Percentiles rank a stretch among this genome's conserved stretches.
Evolutionary conservation across 1,140 invertebrate genomes (phyloP).

Genomic region (Musca domestica): DNA sequence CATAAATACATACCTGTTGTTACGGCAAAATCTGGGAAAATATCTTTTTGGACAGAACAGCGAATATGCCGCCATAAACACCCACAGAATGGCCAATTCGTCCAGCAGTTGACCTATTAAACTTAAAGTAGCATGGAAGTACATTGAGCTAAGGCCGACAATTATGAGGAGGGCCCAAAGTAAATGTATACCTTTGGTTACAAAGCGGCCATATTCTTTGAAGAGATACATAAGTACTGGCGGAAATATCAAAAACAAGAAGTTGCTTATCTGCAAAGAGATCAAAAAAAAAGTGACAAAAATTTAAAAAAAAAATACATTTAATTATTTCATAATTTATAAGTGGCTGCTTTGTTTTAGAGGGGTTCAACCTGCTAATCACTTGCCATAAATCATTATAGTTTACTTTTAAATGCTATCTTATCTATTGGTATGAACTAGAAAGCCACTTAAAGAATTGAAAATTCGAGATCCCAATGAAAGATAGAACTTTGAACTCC

Average conservation of each 20-base stretch:
- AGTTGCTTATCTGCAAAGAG: slow-evolving; percentile 70
- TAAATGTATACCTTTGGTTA: slow-evolving; percentile 73
- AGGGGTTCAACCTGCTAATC: no score
- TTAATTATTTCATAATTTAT: neutral
- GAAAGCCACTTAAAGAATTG: no score
- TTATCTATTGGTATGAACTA: no score
- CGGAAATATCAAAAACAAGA: slow-evolving; percentile 73
- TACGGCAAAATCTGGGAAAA: slow-evolving; percentile 65
- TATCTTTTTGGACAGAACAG: slow-evolving; percentile 71
- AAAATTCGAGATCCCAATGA: no score
- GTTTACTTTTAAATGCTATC: no score
- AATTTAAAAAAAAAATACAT: neutral
- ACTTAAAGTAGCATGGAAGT: slow-evolving; percentile 80
- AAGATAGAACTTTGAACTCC: no score
- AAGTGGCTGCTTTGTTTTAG: no score
- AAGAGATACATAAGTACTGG: slow-evolving; percentile 74
- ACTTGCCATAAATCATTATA: no score
- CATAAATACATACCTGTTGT: slow-evolving; percentile 60
- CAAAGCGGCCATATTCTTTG: slow-evolving; percentile 69
- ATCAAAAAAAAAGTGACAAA: neutral
- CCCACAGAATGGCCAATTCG: slow-evolving; percentile 78
- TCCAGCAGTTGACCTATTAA: slow-evolving; percentile 76
- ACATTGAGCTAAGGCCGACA: slow-evolving; percentile 76
- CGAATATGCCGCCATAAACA: slow-evolving; percentile 72
- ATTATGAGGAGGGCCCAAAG: slow-evolving; percentile 75